Conservation (phyloP, 2,888 invertebrate genomes). For the Mimachlamys varia region DNA sequence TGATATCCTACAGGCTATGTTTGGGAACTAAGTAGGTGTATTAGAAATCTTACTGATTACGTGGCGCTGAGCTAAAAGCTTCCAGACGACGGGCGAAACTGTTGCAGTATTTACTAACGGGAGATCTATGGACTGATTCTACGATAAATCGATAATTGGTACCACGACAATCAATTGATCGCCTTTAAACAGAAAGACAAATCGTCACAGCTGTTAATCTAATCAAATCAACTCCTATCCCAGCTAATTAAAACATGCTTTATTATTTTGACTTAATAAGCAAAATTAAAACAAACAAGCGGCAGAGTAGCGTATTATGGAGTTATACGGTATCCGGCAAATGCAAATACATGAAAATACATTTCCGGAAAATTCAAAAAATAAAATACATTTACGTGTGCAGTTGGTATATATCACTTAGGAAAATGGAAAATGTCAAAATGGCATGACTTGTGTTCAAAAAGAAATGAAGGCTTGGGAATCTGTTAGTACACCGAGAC, state of each 20-base stretch:
- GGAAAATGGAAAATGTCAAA: background rate
- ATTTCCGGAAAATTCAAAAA: constrained; percentile 10
- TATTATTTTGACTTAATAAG: background rate
- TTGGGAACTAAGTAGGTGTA: background rate
- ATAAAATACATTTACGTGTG: background rate
- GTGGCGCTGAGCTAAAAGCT: background rate
- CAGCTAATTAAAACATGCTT: background rate
- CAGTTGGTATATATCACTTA: background rate
- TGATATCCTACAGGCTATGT: background rate
- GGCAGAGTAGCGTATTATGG: background rate
- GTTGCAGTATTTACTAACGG: background rate
- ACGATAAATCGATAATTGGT: background rate
- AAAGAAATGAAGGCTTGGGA: no score
- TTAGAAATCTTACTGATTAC: background rate
- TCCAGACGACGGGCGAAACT: background rate
- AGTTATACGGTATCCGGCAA: background rate
- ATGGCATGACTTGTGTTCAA: background rate
- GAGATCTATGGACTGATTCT: background rate
- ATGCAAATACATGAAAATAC: background rate
- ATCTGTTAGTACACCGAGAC: no score
- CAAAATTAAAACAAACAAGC: background rate
- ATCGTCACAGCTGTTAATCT: background rate
- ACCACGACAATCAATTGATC: background rate
- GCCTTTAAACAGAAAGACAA: background rate
- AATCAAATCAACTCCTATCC: background rate